These are phyloP conservation scores for Andrena trimmerana DNA, from an alignment of 2,888 invertebrate genomes.

Conservation along the genomic window DNA sequence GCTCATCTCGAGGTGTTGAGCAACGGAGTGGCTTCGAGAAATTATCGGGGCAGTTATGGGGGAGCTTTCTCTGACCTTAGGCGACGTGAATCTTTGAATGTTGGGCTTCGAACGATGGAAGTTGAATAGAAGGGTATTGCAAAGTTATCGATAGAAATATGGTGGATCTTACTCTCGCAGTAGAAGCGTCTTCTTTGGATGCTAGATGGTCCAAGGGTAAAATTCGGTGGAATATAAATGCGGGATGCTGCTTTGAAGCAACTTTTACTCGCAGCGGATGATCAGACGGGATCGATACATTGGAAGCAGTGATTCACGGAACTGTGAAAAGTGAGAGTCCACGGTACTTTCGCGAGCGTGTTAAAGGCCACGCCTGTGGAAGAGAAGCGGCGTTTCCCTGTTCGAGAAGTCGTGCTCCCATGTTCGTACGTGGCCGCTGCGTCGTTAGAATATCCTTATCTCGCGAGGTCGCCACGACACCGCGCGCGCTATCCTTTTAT, in stretches of 20 bases:
- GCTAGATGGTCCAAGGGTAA: no score
- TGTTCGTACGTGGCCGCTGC: constrained; percentile 24
- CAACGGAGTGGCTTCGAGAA: background rate
- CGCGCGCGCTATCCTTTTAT: constrained; percentile 57
- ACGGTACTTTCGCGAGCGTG: constrained; percentile 36
- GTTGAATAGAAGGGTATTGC: no score
- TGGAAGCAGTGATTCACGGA: constrained; percentile 15
- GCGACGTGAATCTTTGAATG: background rate
- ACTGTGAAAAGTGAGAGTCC: constrained; percentile 39
- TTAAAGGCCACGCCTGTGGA: constrained; percentile 60
- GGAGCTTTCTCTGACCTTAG: background rate
- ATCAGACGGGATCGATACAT: constrained; percentile 7
- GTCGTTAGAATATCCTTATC: constrained; percentile 62
- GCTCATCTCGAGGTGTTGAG: background rate
- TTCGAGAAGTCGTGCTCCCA: constrained; percentile 41
- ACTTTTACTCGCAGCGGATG: background rate
- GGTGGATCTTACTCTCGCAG: background rate
- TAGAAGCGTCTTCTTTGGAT: background rate
- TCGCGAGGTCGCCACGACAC: constrained; percentile 36
- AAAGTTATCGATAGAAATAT: no score
- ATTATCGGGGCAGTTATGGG: background rate
- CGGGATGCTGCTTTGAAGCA: background rate
- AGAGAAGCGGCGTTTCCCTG: constrained; percentile 49
- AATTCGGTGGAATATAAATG: no score
- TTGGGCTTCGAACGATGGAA: background rate